These are phyloP conservation scores for Scarus forsteni DNA, from an alignment of 2,797 vertebrate species.

Conservation along the genomic window DNA sequence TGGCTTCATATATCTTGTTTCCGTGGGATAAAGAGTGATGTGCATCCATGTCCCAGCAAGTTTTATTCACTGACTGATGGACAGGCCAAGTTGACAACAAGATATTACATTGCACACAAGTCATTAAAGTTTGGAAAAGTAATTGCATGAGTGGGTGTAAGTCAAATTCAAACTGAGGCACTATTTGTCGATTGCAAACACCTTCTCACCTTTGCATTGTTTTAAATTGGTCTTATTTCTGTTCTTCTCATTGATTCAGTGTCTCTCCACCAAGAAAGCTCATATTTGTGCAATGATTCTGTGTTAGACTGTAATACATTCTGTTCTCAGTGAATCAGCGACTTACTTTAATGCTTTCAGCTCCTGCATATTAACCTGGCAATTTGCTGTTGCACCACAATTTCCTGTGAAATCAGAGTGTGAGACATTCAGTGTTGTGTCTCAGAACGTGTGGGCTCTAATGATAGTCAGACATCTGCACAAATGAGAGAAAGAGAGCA, in stretches of 20 bases:
- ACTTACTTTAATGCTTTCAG: constrained; percentile 50
- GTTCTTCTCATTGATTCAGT: constrained; percentile 34
- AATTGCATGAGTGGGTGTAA: no score
- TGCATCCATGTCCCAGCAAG: no score
- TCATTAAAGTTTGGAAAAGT: no score
- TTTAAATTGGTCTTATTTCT: constrained; percentile 9
- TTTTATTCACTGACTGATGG: no score
- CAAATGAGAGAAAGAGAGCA: neutral
- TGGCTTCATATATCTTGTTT: no score
- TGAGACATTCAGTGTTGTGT: constrained; percentile 12
- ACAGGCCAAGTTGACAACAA: no score
- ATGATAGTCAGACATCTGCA: constrained; percentile 14
- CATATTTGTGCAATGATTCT: constrained; percentile 15
- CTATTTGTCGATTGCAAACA: neutral
- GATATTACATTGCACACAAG: no score
- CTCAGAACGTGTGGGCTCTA: neutral
- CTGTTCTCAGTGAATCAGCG: constrained; percentile 23
- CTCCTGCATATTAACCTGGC: constrained; percentile 46
- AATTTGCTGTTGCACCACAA: constrained; percentile 51
- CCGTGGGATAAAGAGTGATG: no score
- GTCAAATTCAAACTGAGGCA: no score
- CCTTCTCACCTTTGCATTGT: neutral
- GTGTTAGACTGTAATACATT: constrained; percentile 24
- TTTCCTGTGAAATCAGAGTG: constrained; percentile 36
- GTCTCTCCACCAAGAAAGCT: constrained; percentile 1